Base-by-base conservation (phyloP, 2,888 invertebrate species). In the Hemicrepidius hirtus region DNA sequence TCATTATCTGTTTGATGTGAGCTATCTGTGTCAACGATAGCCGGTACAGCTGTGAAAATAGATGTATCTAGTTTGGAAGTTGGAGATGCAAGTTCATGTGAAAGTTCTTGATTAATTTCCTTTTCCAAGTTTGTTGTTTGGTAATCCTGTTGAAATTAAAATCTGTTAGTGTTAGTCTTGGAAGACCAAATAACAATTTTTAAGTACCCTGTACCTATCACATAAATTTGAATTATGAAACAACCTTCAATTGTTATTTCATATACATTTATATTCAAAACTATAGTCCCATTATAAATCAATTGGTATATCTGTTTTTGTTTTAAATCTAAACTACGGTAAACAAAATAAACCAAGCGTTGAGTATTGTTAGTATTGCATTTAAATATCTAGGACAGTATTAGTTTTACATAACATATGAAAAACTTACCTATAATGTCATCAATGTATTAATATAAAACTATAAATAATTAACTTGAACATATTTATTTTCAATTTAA, bases 321-420 rank as follows among this genome's bases (percentile, higher is more conserved):
- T 41, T 46, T 46, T 7, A 46, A 7, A 10, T 24, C n/a, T 20
- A 49, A 10, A 6, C 28, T 53, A 53, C n/a, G 1, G 20, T 21
- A 21, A n/a, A 28, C 6, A 53, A 53, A 6, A 13, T 18, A 57
- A 1, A 10, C 37, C 20, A 57, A 57, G 57, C 57, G 37, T 18
- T 37, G 84, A 84, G 84, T 84, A 85, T 82, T 84, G 83, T 85
- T 85, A 85, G 84, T 84, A 84, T 83, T 82, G 84, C 83, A 44
- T 67, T 57, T 70, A 74, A 12, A 65, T 37, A 37, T 40, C 46
- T 41, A n/a, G n/a, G n/a, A 66, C 3, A 35, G 53, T 35, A 49
- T 68, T 72, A 62, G 66, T 66, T 46, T 10, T 7, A 59, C 57
- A 59, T 35, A 37, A 21, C 21, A 60, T 13, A 7, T 18, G 37